These are phyloP conservation scores for Ophonus ardosiacus DNA, from an alignment of 2,888 invertebrate species.

Conservation along the genomic window DNA sequence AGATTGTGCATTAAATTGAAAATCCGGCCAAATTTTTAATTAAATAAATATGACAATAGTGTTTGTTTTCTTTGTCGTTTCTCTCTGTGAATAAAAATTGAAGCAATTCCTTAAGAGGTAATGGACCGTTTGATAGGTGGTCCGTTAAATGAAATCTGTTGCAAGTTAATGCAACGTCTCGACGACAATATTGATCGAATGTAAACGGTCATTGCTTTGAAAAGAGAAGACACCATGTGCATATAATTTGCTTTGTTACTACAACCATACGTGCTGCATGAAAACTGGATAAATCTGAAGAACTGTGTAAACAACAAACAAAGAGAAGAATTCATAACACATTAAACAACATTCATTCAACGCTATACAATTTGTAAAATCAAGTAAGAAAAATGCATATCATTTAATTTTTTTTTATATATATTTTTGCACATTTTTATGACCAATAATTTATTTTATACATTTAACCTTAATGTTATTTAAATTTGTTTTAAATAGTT, in stretches of 20 bases:
- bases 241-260: background rate
- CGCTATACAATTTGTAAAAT: too few species aligned
- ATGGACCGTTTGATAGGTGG: constrained; percentile 32
- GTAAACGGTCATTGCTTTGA: constrained; percentile 17
- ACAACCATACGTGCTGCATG: background rate
- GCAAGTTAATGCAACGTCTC: constrained; percentile 13
- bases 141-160: constrained; percentile 24
- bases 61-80: background rate
- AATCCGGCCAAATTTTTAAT: too few species aligned
- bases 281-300: background rate
- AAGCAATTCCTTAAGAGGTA: constrained; percentile 12
- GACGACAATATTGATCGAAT: constrained; percentile 24
- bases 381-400: too few species aligned
- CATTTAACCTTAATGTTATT: too few species aligned
- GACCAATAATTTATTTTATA: too few species aligned
- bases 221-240: background rate
- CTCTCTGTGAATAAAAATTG: background rate
- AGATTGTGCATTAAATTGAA: background rate
- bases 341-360: too few species aligned
- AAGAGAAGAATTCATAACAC: too few species aligned
- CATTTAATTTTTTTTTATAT: too few species aligned
- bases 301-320: too few species aligned
- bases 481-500: too few species aligned
- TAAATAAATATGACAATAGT: background rate
- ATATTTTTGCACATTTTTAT: too few species aligned